phyloP scores from a whole-genome alignment of 2,797 vertebrate species.

The Adelosebastes latens region DNA sequence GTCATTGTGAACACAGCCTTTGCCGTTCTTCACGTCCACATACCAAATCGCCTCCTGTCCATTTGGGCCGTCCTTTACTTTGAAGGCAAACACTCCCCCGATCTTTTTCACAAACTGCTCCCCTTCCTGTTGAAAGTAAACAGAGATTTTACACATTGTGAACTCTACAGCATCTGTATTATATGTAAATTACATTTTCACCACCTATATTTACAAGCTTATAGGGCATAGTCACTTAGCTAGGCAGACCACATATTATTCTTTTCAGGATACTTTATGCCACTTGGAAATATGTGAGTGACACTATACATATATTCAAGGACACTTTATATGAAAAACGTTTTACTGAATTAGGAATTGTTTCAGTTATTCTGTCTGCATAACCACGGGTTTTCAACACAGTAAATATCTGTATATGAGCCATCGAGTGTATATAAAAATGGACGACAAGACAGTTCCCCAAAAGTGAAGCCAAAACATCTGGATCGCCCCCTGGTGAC shows the following conservation, averaged over 20 bases:
- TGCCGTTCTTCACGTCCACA: constrained; percentile 94
- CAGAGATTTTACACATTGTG: neutral
- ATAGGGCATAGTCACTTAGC: neutral
- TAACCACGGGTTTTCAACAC: neutral
- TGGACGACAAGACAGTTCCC: no score
- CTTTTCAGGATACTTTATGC: neutral
- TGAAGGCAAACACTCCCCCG: constrained; percentile 94
- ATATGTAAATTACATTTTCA: neutral
- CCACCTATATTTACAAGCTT: neutral
- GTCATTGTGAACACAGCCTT: constrained; percentile 87
- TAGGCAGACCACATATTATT: no score
- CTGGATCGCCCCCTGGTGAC: no score
- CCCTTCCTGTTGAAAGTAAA: constrained; percentile 82
- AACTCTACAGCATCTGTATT: neutral
- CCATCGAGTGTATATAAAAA: no score
- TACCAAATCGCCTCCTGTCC: constrained; percentile 93
- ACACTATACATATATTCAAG: neutral
- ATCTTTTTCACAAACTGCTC: constrained; percentile 95
- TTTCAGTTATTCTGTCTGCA: neutral
- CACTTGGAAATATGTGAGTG: neutral
- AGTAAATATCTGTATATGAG: neutral
- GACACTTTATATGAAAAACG: neutral
- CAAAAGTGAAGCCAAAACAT: no score
- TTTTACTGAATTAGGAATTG: neutral
- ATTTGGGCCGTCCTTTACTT: constrained; percentile 90